Evolutionary conservation across 2,888 invertebrate species (phyloP), one percentile per base, ranked within the genome.

Genomic region (Aelia acuminata): DNA sequence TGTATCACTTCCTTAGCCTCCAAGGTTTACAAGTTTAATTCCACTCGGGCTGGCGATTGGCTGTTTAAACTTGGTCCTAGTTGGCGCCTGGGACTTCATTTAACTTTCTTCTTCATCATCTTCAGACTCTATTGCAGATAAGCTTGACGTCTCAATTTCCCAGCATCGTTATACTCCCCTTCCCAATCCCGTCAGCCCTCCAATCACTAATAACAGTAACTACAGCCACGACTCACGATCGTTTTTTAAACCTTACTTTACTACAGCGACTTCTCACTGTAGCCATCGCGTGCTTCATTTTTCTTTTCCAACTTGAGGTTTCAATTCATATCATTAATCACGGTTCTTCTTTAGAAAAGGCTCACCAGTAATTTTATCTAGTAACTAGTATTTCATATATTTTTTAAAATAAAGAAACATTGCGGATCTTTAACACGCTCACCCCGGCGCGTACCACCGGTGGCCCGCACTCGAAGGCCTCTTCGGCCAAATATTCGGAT

Each of bases 21-120:
- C 63, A 63, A 63, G 86, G 43, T 86, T 63, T 86, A 86, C 86
- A 86, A 86, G 86, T 86, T 86, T 86, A 86, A 86, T 86, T 86
- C 86, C 86, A 86, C n/a, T 86, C 70, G 48, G 86, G 26, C 85
- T 49, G 43, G 57, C 43, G 63, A 63, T 63, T 63, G 63, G 31
- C 86, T 86, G 86, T 86, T 63, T 86, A 86, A 86, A 86, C 43
- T 86, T 86, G 63, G 35, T 70, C 70, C 47, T 57, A 86, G 43
- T 86, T 86, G 85, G 85, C 70, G 43, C 86, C 47, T 48, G n/a
- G 53, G 53, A 85, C 63, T 86, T 86, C 86, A 86, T 86, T 86
- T 86, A 57, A 86, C 86, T 86, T 63, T 63, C 43, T 63, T 86
- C 86, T 86, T 86, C 86, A 86, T 86, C 86, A 86, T 86, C 70